These are phyloP conservation scores for Hydrotaea diabolus DNA, from an alignment of 2,888 invertebrate species.

Conservation along the genomic window DNA sequence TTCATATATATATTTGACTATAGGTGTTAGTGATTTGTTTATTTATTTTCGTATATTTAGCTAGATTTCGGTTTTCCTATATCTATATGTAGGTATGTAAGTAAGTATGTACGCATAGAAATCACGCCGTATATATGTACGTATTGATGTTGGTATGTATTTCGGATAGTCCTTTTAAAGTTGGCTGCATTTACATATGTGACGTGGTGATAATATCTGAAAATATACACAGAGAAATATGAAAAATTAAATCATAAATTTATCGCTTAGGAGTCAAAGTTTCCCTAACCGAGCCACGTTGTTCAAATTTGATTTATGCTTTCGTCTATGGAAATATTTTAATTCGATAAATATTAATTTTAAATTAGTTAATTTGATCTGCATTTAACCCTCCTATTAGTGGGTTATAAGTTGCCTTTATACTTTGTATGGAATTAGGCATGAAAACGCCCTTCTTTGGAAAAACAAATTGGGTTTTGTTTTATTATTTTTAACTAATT, in stretches of 20 bases:
- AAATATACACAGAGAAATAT: conserved; percentile 29
- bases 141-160: conserved; percentile 34
- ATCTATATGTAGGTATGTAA: neutral
- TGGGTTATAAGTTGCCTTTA: too few relatives aligned
- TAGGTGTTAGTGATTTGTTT: conserved; percentile 30
- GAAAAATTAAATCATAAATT: neutral
- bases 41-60: conserved; percentile 23
- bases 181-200: conserved; percentile 63
- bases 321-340: too few relatives aligned
- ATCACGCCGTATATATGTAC: conserved; percentile 27
- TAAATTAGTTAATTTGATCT: too few relatives aligned
- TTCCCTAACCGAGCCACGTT: neutral
- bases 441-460: too few relatives aligned
- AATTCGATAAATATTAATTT: too few relatives aligned
- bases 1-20: conserved; percentile 28
- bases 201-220: conserved; percentile 70
- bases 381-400: too few relatives aligned
- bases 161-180: conserved; percentile 45
- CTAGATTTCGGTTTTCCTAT: conserved; percentile 15
- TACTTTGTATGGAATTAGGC: too few relatives aligned
- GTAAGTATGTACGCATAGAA: neutral
- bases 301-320: neutral
- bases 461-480: too few relatives aligned
- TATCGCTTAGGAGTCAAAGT: too few relatives aligned
- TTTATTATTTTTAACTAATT: too few relatives aligned